phyloP scores from a whole-genome alignment of 2,888 invertebrate species.

The Synergus gifuensis region DNA sequence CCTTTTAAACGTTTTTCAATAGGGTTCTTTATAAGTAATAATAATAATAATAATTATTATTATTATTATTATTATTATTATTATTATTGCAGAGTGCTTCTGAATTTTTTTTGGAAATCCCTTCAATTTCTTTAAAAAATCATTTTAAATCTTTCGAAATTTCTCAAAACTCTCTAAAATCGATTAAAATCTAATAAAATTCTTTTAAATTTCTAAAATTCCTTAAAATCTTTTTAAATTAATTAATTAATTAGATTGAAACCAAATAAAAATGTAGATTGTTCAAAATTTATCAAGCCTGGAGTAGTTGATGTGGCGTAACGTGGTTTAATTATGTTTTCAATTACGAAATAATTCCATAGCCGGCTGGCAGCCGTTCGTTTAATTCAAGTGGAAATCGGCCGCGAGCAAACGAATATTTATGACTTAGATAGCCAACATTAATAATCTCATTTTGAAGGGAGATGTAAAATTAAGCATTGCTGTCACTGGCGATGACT shows the following conservation, averaged over 20 bases:
- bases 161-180: too few relatives aligned
- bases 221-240: too few relatives aligned
- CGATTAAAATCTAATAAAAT: too few relatives aligned
- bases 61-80: neutral
- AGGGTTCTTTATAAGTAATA: neutral
- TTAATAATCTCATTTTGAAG: slow-evolving; percentile 39
- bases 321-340: slow-evolving; percentile 37
- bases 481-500: slow-evolving; percentile 35
- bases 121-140: too few relatives aligned
- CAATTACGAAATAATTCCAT: slow-evolving; percentile 42
- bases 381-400: slow-evolving; percentile 41
- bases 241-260: neutral
- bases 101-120: too few relatives aligned
- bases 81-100: too few relatives aligned
- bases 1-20: too few relatives aligned
- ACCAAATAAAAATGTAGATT: slow-evolving; percentile 22
- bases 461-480: slow-evolving; percentile 41
- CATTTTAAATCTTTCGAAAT: too few relatives aligned
- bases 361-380: slow-evolving; percentile 16
- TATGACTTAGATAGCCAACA: slow-evolving; percentile 35
- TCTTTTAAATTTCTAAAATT: too few relatives aligned
- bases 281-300: slow-evolving; percentile 28
- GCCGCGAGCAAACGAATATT: slow-evolving; percentile 36
- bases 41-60: too few relatives aligned
- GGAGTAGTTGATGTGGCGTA: slow-evolving; percentile 20